Evolutionary conservation across 2,888 invertebrate species (phyloP).

Genomic region (Lypha dubia): DNA sequence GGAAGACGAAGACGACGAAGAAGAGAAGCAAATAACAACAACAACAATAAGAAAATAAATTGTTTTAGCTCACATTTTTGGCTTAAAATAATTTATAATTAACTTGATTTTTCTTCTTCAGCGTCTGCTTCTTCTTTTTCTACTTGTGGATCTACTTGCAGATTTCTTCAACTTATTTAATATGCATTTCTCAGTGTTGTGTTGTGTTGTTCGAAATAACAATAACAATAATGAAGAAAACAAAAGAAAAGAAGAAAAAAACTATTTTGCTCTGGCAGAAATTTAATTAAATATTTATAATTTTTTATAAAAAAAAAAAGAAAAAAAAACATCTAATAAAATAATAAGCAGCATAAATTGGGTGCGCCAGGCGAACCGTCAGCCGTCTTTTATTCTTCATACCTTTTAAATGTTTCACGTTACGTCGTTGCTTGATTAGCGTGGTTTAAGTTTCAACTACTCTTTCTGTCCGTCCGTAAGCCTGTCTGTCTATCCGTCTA

Average conservation of each 20-base stretch:
- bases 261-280: slow-evolving; percentile 44
- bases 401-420: not conserved
- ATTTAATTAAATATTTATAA: slow-evolving; percentile 71
- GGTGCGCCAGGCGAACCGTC: slow-evolving; percentile 62
- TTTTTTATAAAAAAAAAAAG: slow-evolving; percentile 40
- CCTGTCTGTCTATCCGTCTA: too few relatives aligned
- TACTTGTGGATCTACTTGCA: not conserved
- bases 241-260: slow-evolving; percentile 11
- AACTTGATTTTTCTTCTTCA: slow-evolving; percentile 5
- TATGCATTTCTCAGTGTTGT: slow-evolving; percentile 70
- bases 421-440: slow-evolving; percentile 48
- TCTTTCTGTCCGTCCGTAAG: not conserved
- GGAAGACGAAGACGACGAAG: slow-evolving; percentile 3
- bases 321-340: too few relatives aligned
- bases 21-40: slow-evolving; percentile 32
- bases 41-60: slow-evolving; percentile 48
- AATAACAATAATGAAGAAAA: not conserved
- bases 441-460: slow-evolving; percentile 29
- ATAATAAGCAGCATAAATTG: slow-evolving; percentile 60
- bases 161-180: slow-evolving; percentile 50
- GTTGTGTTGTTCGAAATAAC: slow-evolving; percentile 33
- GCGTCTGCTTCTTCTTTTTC: slow-evolving; percentile 8
- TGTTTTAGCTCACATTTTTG: slow-evolving; percentile 63
- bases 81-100: slow-evolving; percentile 65
- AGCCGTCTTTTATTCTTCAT: slow-evolving; percentile 1